phyloP scores from a whole-genome alignment of 2,888 invertebrate species.

The Prosopocoilus inquinatus region DNA sequence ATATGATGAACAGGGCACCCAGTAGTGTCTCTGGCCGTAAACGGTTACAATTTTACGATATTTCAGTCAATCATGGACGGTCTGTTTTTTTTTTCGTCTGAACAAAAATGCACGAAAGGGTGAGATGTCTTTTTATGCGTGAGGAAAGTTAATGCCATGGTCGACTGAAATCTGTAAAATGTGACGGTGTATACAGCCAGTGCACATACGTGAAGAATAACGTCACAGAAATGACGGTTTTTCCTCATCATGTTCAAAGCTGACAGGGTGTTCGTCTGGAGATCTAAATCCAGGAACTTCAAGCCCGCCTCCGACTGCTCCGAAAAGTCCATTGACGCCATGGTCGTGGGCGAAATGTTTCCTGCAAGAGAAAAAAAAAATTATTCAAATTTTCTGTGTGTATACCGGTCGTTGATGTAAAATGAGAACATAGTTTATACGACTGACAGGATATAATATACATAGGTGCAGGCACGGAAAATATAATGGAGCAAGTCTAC shows the following conservation, averaged over 20 bases:
- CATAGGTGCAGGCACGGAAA: too few relatives aligned
- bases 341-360: slow-evolving; percentile 30
- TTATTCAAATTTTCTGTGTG: not conserved
- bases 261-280: slow-evolving; percentile 61
- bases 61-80: slow-evolving; percentile 26
- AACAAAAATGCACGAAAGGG: not conserved
- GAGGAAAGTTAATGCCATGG: slow-evolving; percentile 17
- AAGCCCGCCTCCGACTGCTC: slow-evolving; percentile 38
- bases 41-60: slow-evolving; percentile 44
- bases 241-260: slow-evolving; percentile 77
- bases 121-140: not conserved
- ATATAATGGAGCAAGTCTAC: too few relatives aligned
- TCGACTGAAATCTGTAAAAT: slow-evolving; percentile 38
- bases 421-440: too few relatives aligned
- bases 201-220: slow-evolving; percentile 72
- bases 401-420: too few relatives aligned
- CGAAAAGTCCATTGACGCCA: slow-evolving; percentile 31
- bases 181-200: slow-evolving; percentile 36
- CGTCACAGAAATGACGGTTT: slow-evolving; percentile 84
- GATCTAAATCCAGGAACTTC: slow-evolving; percentile 58
- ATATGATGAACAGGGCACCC: slow-evolving; percentile 48
- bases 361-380: slow-evolving; percentile 33
- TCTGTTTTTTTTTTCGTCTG: slow-evolving; percentile 2
- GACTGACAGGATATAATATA: too few relatives aligned
- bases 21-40: slow-evolving; percentile 51